Evolutionary conservation across 2,888 invertebrate genomes (phyloP).

Genomic region (Mamestra brassicae): DNA sequence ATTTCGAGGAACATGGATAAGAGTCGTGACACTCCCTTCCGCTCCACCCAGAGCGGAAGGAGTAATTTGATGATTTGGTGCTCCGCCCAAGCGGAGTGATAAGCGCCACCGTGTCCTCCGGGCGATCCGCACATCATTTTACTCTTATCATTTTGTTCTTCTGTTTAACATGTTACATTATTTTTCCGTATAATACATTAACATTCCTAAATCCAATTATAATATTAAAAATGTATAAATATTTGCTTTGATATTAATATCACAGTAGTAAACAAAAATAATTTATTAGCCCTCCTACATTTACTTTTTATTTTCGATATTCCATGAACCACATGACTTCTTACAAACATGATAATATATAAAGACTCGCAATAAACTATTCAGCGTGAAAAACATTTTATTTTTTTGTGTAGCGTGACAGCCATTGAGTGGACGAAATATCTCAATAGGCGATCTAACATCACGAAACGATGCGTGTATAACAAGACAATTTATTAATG

Average conservation of each 20-base stretch:
- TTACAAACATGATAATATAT: slow-evolving; percentile 7
- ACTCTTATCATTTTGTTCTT: too few relatives aligned
- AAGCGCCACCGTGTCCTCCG: too few relatives aligned
- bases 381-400: slow-evolving; percentile 17
- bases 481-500: slow-evolving; percentile 41
- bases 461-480: slow-evolving; percentile 32
- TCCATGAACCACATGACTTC: slow-evolving; percentile 24
- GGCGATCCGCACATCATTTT: too few relatives aligned
- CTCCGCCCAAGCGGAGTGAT: too few relatives aligned
- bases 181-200: not conserved
- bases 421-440: slow-evolving; percentile 9
- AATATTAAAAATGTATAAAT: not conserved
- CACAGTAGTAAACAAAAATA: not conserved
- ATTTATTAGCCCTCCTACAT: not conserved
- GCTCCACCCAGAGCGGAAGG: too few relatives aligned
- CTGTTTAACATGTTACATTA: too few relatives aligned
- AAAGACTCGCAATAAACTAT: slow-evolving; percentile 22
- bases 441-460: slow-evolving; percentile 19
- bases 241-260: slow-evolving; percentile 1
- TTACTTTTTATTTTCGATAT: not conserved
- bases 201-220: not conserved
- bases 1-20: too few relatives aligned
- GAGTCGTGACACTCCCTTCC: too few relatives aligned
- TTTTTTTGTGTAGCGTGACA: slow-evolving; percentile 36
- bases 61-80: too few relatives aligned